These are phyloP conservation scores for Amblyjoppa fuscipennis DNA, from an alignment of 2,888 invertebrate genomes.

Conservation along the genomic window DNA sequence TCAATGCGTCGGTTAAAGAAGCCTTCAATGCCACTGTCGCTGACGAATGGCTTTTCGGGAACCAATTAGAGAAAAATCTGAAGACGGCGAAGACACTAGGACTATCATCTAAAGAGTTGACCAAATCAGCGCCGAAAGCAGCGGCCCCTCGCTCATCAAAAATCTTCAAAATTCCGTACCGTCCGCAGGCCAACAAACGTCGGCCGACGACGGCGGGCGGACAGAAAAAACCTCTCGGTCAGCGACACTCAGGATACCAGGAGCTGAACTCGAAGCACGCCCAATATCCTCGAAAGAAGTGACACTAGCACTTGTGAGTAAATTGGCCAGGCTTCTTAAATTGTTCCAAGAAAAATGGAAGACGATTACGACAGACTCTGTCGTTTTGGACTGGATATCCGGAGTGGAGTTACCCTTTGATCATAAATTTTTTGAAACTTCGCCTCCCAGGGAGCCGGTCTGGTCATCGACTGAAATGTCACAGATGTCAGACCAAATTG, in stretches of 20 bases:
- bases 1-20: conserved; percentile 58
- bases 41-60: conserved; percentile 60
- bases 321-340: conserved; percentile 35
- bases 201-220: too few relatives aligned
- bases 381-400: conserved; percentile 46
- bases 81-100: background rate
- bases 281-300: background rate
- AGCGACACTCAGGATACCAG: too few relatives aligned
- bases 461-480: conserved; percentile 20
- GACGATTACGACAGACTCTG: conserved; percentile 40
- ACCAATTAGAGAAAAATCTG: conserved; percentile 53
- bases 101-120: conserved; percentile 35
- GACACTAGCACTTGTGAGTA: conserved; percentile 47
- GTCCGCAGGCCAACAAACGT: conserved; percentile 18
- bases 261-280: too few relatives aligned
- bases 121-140: conserved; percentile 10
- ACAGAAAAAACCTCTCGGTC: too few relatives aligned
- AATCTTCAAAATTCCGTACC: conserved; percentile 51
- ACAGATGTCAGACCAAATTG: conserved; percentile 30
- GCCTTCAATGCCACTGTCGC: conserved; percentile 46
- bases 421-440: background rate
- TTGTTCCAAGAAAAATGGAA: conserved; percentile 46
- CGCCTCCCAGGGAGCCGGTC: conserved; percentile 8
- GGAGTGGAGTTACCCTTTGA: conserved; percentile 49
- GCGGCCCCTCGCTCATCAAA: conserved; percentile 41